Evolutionary conservation across 1,140 invertebrate genomes (phyloP), one percentile per base, ranked within the genome.

Genomic region (Cydia amplana): DNA sequence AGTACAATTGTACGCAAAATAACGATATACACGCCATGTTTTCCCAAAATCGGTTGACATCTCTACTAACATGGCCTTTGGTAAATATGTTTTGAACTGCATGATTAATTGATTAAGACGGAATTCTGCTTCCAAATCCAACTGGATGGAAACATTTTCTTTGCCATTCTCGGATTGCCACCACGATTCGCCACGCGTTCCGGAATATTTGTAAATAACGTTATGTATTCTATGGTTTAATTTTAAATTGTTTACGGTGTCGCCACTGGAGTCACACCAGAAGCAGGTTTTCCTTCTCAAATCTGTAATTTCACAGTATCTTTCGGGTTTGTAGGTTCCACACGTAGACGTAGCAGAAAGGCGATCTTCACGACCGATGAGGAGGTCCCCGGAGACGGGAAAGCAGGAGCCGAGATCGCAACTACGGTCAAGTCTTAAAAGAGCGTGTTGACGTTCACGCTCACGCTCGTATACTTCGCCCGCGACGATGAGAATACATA

Each of bases 51-150:
- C 98, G 83, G 96, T 97, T 1, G 98, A 99, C 81, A 98, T 93
- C 90, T 99, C 98, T 64, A 99, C 97, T 64, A 98, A 94, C 97
- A 99, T 98, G 74, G 97, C 97, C 18, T 97, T 97, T n/a, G 98
- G 98, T 74, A 98, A 94, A 93, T 99, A 99, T 1, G 98, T 99
- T 89, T 98, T 98, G 87, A 99, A 99, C 32, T 96, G 97, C 84
- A 99, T 98, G 77, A 99, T 98, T 83, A 99, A 94, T 95, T 99
- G 98, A 16, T 98, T 99, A 83, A 99, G 98, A 92, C 99, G 98
- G 92, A 99, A 99, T 93, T 99, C 98, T 0, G 98, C 98, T 92
- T 99, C 98, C 88, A 99, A 93, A 90, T 99, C 96, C 73, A 99
- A 93, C 88, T 96, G 96, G 79, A 99, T 96, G 64, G 95, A 96